A percentile compares a stretch with the other conserved stretches of the same genome.
Evolutionary conservation across 2,113 vertebrate genomes (phyloP).

Genomic region (Coptodon rendalli): DNA sequence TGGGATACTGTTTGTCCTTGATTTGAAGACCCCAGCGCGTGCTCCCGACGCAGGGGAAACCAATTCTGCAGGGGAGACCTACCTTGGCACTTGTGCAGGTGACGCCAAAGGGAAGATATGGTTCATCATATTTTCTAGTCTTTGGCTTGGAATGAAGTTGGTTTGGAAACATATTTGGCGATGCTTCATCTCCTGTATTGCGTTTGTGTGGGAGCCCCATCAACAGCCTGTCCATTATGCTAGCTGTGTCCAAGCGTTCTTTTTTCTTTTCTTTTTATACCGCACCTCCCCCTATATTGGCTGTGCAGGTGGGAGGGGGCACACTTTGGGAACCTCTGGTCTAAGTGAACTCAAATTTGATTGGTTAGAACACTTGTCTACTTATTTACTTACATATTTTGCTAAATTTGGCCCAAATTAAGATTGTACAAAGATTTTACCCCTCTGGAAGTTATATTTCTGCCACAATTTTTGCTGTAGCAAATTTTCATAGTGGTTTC

Average conservation of each 20-base stretch:
- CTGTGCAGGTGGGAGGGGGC: neutral
- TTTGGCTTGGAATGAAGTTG: neutral
- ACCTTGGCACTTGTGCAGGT: too few relatives aligned
- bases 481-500: neutral
- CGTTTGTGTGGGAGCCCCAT: neutral
- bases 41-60: accelerated
- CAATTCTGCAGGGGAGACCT: neutral
- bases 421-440: neutral
- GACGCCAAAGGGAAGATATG: neutral
- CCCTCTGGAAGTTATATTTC: neutral
- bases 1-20: accelerated
- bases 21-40: accelerated
- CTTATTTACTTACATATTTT: neutral
- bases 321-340: neutral
- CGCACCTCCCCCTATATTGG: neutral
- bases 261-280: accelerated
- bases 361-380: neutral
- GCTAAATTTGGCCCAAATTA: neutral
- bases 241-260: neutral
- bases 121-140: neutral
- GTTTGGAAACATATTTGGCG: neutral
- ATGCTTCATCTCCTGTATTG: neutral
- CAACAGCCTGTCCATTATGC: neutral
- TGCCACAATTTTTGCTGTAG: neutral
- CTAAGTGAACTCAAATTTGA: neutral